Percentiles rank a stretch among this genome's conserved stretches.
These are phyloP conservation scores for Scolopax mira DNA, from an alignment of 2,113 vertebrate species.

Conservation along the genomic window DNA sequence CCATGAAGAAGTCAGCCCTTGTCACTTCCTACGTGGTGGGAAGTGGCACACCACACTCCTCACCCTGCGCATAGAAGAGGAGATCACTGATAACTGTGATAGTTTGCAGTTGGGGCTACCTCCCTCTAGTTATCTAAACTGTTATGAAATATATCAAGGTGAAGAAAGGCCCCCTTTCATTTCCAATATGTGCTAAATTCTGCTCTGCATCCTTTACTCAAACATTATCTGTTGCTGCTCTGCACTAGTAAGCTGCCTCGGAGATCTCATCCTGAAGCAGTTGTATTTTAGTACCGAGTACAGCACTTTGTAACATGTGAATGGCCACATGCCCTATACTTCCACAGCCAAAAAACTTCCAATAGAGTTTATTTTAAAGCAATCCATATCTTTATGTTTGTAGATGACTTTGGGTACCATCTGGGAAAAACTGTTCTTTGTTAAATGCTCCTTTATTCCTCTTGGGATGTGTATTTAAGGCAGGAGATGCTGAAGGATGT, in stretches of 20 bases:
- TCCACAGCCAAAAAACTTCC: background rate
- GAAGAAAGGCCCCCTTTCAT: conserved; percentile 11
- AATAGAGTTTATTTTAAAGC: conserved; percentile 3
- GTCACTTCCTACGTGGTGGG: conserved; percentile 20
- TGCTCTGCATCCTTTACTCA: background rate
- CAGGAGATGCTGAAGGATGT: conserved; percentile 45
- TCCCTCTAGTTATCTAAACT: conserved; percentile 38
- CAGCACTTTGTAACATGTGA: background rate
- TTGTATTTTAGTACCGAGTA: background rate
- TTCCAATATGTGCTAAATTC: background rate
- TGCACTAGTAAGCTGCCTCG: background rate
- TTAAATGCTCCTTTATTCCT: conserved; percentile 27
- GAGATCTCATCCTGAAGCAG: background rate
- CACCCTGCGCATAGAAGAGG: background rate
- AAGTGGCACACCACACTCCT: conserved; percentile 34
- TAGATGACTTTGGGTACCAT: conserved; percentile 25
- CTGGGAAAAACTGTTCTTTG: conserved; percentile 28
- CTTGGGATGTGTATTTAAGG: conserved; percentile 38
- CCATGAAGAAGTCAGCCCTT: conserved; percentile 2
- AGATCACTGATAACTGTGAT: conserved; percentile 37
- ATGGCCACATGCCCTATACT: background rate
- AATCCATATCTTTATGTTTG: background rate
- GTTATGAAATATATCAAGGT: background rate
- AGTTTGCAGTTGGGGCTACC: conserved; percentile 18
- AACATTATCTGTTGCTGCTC: background rate